Evolutionary conservation across 2,797 vertebrate genomes (phyloP).

Genomic region (Orestias chungarensis): DNA sequence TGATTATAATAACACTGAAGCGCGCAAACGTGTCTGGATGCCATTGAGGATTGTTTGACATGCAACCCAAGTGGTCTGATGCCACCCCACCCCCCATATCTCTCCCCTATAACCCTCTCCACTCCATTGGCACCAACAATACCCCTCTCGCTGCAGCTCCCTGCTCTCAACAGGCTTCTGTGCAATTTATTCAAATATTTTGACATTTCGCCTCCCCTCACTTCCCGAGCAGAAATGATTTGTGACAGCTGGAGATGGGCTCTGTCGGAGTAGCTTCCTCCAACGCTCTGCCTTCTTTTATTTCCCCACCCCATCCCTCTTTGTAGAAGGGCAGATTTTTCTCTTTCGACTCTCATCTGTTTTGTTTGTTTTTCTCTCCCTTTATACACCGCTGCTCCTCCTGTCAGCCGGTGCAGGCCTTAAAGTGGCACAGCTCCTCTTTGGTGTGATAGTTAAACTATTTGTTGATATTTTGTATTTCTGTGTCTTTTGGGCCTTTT

Average conservation of each 20-base stretch:
- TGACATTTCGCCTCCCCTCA: conserved; percentile 99
- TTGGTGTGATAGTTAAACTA: conserved; percentile 69
- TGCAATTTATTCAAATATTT: conserved; percentile 99
- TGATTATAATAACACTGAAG: conserved; percentile 41
- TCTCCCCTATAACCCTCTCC: conserved; percentile 59
- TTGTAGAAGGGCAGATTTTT: conserved; percentile 71
- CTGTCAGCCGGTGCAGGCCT: conserved; percentile 63
- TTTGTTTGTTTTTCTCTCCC: conserved; percentile 22
- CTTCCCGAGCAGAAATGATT: conserved; percentile 99
- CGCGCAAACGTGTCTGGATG: conserved; percentile 51
- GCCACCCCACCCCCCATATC: conserved; percentile 33
- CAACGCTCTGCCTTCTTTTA: conserved; percentile 59
- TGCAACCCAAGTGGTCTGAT: conserved; percentile 33
- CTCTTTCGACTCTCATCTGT: conserved; percentile 48
- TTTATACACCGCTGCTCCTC: conserved; percentile 66
- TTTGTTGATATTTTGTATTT: conserved; percentile 75
- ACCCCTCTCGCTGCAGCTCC: conserved; percentile 60
- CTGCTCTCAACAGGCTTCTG: conserved; percentile 81
- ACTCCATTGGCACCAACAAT: conserved; percentile 74
- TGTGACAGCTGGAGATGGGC: conserved; percentile 95
- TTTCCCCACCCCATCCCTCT: conserved; percentile 43
- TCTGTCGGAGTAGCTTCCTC: conserved; percentile 76
- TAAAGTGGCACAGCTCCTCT: conserved; percentile 50
- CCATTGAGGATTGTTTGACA: conserved; percentile 63
- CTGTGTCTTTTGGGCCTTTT: conserved; percentile 55